Conservation (phyloP, 1,140 invertebrate species). For the Polypedilum vanderplanki region DNA sequence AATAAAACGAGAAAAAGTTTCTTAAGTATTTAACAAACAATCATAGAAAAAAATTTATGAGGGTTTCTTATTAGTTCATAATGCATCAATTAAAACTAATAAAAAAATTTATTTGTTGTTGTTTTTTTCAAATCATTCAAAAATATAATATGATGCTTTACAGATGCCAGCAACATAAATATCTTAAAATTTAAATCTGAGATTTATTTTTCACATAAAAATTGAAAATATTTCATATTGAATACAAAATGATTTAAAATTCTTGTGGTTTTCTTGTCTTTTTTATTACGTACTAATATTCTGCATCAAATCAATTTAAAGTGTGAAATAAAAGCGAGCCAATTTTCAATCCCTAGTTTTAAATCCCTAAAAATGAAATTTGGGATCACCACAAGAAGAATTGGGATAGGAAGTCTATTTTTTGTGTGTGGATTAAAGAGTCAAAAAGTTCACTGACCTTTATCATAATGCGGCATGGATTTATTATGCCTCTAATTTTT, state of each 20-base stretch:
- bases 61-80: background rate
- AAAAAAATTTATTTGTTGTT: background rate
- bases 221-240: no score
- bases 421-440: constrained; percentile 12
- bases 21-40: no score
- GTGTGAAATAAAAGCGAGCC: no score
- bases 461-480: background rate
- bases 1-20: no score
- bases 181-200: no score
- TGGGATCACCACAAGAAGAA: constrained; percentile 13
- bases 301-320: no score
- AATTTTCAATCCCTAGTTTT: no score
- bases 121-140: background rate
- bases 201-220: no score
- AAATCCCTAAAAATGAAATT: background rate
- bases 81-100: constrained; percentile 18
- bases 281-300: no score
- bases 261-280: no score
- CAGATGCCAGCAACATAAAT: no score
- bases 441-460: constrained; percentile 27
- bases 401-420: constrained; percentile 9
- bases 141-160: background rate
- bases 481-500: background rate
- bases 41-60: background rate
- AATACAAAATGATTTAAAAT: no score